Evolutionary conservation across 2,888 invertebrate species (phyloP).

Genomic region (Drosophila pseudotakahashii): DNA sequence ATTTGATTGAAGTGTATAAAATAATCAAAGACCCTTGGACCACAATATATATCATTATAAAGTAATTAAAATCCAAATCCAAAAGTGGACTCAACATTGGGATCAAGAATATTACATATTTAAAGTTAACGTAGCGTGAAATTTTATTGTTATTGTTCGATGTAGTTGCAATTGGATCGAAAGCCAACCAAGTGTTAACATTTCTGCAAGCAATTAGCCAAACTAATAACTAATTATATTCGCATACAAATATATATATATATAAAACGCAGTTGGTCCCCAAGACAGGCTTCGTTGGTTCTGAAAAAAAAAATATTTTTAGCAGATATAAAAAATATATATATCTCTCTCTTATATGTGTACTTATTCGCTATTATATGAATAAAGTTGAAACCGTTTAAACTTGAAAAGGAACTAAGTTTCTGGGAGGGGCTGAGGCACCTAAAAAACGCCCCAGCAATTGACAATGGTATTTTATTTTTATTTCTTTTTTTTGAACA

Average conservation of each 20-base stretch:
- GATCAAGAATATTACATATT: conserved; percentile 31
- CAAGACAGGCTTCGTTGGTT: conserved; percentile 21
- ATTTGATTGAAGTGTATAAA: neutral
- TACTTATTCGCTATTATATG: conserved; percentile 25
- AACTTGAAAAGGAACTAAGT: conserved; percentile 22
- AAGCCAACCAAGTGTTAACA: conserved; percentile 40
- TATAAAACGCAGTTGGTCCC: conserved; percentile 44
- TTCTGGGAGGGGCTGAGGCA: conserved; percentile 24
- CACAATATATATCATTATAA: conserved; percentile 14
- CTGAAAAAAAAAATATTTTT: conserved; percentile 23
- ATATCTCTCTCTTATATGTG: conserved; percentile 10
- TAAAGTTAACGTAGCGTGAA: conserved; percentile 19
- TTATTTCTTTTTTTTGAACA: conserved; percentile 8
- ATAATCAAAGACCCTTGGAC: conserved; percentile 26
- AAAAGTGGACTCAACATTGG: conserved; percentile 19
- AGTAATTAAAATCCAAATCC: conserved; percentile 13
- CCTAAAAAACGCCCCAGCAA: neutral
- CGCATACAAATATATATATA: conserved; percentile 16
- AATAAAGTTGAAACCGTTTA: conserved; percentile 58
- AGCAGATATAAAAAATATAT: conserved; percentile 12
- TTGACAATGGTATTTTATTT: conserved; percentile 5
- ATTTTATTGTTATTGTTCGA: conserved; percentile 40
- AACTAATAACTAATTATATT: conserved; percentile 20
- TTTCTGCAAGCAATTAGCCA: conserved; percentile 42
- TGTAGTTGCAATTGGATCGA: conserved; percentile 28